These are phyloP conservation scores for Nasua narica DNA, from an alignment of 2,797 vertebrate genomes.

Conservation along the genomic window DNA sequence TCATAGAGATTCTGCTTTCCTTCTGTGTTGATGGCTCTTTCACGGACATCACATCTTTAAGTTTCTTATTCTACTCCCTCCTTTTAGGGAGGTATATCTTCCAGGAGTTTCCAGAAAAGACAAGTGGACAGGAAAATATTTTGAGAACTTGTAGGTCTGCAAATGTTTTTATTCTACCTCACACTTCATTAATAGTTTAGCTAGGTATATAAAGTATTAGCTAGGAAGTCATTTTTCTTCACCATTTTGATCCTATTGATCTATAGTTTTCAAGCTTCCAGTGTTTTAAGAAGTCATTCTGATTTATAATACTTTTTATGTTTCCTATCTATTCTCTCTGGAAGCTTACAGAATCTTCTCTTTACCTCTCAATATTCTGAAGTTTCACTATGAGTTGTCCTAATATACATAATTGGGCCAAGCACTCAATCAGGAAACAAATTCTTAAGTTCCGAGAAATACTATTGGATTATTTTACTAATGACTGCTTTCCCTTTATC, in stretches of 20 bases:
- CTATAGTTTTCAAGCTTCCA: background rate
- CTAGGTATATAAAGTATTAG: background rate
- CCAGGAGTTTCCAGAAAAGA: background rate
- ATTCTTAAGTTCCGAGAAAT: background rate
- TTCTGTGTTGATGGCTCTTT: background rate
- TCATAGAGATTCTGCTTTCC: background rate
- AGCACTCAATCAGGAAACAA: background rate
- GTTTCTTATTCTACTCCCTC: background rate
- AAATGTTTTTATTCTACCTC: background rate
- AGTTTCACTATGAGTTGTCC: background rate
- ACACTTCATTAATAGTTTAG: background rate
- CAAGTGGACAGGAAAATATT: background rate
- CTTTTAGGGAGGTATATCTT: background rate
- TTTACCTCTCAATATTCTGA: background rate
- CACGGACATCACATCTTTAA: background rate
- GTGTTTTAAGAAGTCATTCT: conserved; percentile 13
- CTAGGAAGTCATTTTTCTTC: background rate
- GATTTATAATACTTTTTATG: background rate
- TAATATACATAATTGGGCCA: background rate
- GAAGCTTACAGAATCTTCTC: background rate
- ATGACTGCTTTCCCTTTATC: background rate
- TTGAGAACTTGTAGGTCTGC: background rate
- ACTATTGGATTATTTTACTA: background rate
- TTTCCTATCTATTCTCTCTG: background rate
- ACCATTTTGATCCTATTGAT: background rate